Base-by-base conservation (phyloP, 2,888 invertebrate species). In the Bugula neritina region DNA sequence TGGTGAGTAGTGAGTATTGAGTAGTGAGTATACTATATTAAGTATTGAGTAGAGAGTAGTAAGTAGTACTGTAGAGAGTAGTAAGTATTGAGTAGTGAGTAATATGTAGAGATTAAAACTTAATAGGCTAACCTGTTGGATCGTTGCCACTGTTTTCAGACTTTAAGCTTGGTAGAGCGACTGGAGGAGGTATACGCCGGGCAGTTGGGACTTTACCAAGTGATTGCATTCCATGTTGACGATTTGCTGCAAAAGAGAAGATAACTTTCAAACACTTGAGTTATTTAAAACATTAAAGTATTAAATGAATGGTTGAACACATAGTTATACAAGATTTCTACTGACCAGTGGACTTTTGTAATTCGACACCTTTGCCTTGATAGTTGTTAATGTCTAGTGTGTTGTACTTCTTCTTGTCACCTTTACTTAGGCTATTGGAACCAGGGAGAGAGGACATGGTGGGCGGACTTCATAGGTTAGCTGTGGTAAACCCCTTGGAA, bases 191-290 rank as follows among this genome's bases (percentile, higher is more conserved):
- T 88, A 97, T 94, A 86, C 98, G 92, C 88, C 98, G 92, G 94
- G 93, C 29, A 54, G 70, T 87, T 92, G 92, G 93, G 87, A 97
- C 93, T 90, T 97, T 98, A 88, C 98, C 98, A 91, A 99, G 91
- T 88, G 92, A 92, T 92, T 98, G 98, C 92, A 98, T 93, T 90
- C 97, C 97, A 95, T 97, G 95, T 85, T 96, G 96, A 87, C 93
- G 93, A 85, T 91, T 91, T 87, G 91, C 84, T 84, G 76, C 69
- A 80, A 27, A n/a, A n/a, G n/a, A n/a, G n/a, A n/a, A n/a, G n/a
- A n/a, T n/a, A n/a, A n/a, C n/a, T n/a, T n/a, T n/a, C n/a, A n/a
- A n/a, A n/a, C n/a, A n/a, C n/a, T n/a, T n/a, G n/a, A n/a, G n/a
- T n/a, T n/a, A n/a, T n/a, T n/a, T n/a, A n/a, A n/a, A n/a, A n/a